Evolutionary conservation across 2,113 vertebrate species (phyloP).

Genomic region (Pipa parva): DNA sequence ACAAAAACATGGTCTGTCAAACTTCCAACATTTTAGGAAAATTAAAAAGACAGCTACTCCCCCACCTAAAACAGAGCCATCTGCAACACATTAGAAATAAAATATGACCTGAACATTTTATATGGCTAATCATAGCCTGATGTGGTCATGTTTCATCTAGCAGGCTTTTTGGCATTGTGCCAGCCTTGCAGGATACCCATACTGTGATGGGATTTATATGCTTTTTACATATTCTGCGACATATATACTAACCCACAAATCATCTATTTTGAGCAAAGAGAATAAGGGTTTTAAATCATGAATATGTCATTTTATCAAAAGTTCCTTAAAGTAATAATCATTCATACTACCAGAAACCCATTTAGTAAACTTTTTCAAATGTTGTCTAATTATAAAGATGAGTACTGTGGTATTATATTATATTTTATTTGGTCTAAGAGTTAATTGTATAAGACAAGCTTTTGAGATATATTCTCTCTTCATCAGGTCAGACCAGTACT

Average conservation of each 20-base stretch:
- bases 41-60: conserved; percentile 51
- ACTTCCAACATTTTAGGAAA: conserved; percentile 29
- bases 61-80: conserved; percentile 49
- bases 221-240: conserved; percentile 52
- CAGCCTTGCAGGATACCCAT: conserved; percentile 52
- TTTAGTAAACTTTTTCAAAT: too few species aligned
- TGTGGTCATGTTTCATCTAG: conserved; percentile 54
- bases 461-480: too few species aligned
- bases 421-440: too few species aligned
- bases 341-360: too few species aligned
- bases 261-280: too few species aligned
- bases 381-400: too few species aligned
- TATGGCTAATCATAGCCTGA: conserved; percentile 44
- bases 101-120: conserved; percentile 52
- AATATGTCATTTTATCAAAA: too few species aligned
- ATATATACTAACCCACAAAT: conserved; percentile 44
- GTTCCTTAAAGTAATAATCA: too few species aligned
- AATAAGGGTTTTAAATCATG: too few species aligned
- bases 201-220: conserved; percentile 50
- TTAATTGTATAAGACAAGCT: too few species aligned
- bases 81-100: conserved; percentile 59
- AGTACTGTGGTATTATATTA: too few species aligned
- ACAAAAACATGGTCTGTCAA: conserved; percentile 27
- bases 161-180: conserved; percentile 51
- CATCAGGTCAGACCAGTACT: too few species aligned